Percentiles rank a stretch among this genome's conserved stretches.
Conservation (phyloP, 2,888 invertebrate species). For the Tiliacea citrago region DNA sequence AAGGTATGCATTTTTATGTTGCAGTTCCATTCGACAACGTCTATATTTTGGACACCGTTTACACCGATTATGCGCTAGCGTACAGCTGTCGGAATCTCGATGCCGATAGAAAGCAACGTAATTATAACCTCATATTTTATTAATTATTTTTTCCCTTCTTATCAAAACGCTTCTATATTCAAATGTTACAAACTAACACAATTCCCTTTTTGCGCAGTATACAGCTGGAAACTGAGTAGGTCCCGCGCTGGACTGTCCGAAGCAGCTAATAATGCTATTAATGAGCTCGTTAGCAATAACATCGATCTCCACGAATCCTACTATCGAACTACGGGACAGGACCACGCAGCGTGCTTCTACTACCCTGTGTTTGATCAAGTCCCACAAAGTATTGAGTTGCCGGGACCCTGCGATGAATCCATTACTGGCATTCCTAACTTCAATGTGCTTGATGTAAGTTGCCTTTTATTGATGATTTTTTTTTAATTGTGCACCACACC, state of each 20-base stretch:
- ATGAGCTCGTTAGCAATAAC: conserved; percentile 70
- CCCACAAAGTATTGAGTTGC: conserved; percentile 73
- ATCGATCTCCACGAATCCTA: conserved; percentile 78
- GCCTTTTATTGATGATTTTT: background rate
- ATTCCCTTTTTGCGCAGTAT: conserved; percentile 72
- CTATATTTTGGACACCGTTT: conserved; percentile 92
- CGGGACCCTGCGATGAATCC: conserved; percentile 76
- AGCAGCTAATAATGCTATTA: conserved; percentile 69
- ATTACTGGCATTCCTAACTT: conserved; percentile 78
- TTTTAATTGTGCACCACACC: background rate
- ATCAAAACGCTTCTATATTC: background rate
- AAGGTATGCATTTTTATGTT: conserved; percentile 38
- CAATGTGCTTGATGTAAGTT: conserved; percentile 73
- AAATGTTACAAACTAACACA: background rate
- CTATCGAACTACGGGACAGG: conserved; percentile 77
- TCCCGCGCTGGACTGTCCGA: conserved; percentile 72
- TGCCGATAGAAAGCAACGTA: conserved; percentile 79
- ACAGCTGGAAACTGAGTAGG: conserved; percentile 84
- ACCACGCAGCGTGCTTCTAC: conserved; percentile 80
- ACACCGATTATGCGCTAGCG: conserved; percentile 91
- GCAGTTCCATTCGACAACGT: conserved; percentile 81
- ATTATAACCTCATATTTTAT: conserved; percentile 6
- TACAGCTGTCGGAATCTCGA: conserved; percentile 90
- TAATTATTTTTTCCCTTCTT: background rate
- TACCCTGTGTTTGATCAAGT: conserved; percentile 77